Evolutionary conservation across 2,888 invertebrate species (phyloP).

Genomic region (Selenia dentaria): DNA sequence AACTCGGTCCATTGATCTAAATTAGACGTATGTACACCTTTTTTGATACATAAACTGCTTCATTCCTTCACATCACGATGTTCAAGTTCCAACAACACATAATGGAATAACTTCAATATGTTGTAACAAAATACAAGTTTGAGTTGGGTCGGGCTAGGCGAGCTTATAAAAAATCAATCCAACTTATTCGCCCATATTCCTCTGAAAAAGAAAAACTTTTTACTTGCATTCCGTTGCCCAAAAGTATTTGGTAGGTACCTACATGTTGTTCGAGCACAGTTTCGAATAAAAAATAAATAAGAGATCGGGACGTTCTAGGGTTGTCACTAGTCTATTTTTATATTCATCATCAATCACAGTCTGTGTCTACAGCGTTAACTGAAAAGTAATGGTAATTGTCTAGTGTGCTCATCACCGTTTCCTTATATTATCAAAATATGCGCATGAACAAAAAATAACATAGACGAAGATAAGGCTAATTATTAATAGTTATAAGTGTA

Average conservation of each 20-base stretch:
- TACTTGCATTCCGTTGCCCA: slow-evolving; percentile 23
- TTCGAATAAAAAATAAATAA: slow-evolving; percentile 19
- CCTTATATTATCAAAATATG: too few species aligned
- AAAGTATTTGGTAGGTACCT: slow-evolving; percentile 21
- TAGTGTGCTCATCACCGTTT: too few species aligned
- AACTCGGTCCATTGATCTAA: too few species aligned
- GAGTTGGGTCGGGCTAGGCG: slow-evolving; percentile 10
- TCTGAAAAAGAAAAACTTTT: slow-evolving; percentile 26
- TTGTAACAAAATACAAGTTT: slow-evolving; percentile 16
- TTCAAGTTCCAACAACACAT: slow-evolving; percentile 4
- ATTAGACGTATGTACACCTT: too few species aligned
- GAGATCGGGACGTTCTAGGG: slow-evolving; percentile 12
- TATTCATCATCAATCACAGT: too few species aligned
- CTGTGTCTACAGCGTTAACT: too few species aligned
- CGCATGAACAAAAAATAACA: too few species aligned
- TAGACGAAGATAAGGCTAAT: too few species aligned
- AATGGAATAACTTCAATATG: slow-evolving; percentile 12
- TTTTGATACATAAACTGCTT: too few species aligned
- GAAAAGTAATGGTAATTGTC: too few species aligned
- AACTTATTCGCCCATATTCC: slow-evolving; percentile 8
- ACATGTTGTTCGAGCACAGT: slow-evolving; percentile 4
- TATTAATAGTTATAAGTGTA: too few species aligned
- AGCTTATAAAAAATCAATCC: slow-evolving; percentile 18
- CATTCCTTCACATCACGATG: neutral
- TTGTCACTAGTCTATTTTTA: neutral